A percentile compares a stretch with the other conserved stretches of the same genome.
These are phyloP conservation scores for Antennarius striatus DNA, from an alignment of 2,113 vertebrate genomes.

Conservation along the genomic window DNA sequence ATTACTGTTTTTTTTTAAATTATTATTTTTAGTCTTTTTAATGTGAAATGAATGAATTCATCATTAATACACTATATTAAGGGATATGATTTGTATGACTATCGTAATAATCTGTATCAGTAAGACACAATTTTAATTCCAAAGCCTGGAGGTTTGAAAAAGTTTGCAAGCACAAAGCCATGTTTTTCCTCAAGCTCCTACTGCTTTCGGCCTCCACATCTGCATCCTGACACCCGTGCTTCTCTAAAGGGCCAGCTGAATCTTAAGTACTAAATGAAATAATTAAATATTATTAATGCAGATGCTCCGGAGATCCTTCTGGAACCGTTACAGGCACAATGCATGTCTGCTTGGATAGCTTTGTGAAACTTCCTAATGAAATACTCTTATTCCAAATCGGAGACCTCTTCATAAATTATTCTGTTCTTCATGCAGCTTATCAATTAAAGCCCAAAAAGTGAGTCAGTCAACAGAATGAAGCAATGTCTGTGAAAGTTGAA, in stretches of 20 bases:
- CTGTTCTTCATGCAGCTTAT: conserved; percentile 11
- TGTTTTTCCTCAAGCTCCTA: conserved; percentile 5
- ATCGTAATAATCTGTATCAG: too few species aligned
- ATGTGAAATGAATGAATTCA: too few species aligned
- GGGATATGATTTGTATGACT: too few species aligned
- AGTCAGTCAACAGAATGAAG: neutral
- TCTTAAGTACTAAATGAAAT: conserved; percentile 45
- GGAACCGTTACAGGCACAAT: conserved; percentile 44
- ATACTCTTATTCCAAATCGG: conserved; percentile 50
- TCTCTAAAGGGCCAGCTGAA: conserved; percentile 24
- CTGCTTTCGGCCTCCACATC: conserved; percentile 14
- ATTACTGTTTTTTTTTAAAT: too few species aligned
- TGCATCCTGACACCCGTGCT: conserved; percentile 3
- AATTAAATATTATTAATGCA: conserved; percentile 51
- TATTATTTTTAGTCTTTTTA: too few species aligned
- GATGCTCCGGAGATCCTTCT: conserved; percentile 44
- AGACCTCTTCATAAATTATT: conserved; percentile 16
- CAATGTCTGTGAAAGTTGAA: conserved; percentile 16
- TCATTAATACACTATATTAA: too few species aligned
- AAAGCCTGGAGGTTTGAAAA: conserved; percentile 21
- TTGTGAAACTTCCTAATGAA: conserved; percentile 46
- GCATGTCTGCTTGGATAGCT: conserved; percentile 42
- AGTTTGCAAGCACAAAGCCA: conserved; percentile 27
- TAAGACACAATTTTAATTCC: conserved; percentile 1
- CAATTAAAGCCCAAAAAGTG: conserved; percentile 6